Conservation (phyloP, 2,797 vertebrate species). For the Poeciliopsis infans region DNA sequence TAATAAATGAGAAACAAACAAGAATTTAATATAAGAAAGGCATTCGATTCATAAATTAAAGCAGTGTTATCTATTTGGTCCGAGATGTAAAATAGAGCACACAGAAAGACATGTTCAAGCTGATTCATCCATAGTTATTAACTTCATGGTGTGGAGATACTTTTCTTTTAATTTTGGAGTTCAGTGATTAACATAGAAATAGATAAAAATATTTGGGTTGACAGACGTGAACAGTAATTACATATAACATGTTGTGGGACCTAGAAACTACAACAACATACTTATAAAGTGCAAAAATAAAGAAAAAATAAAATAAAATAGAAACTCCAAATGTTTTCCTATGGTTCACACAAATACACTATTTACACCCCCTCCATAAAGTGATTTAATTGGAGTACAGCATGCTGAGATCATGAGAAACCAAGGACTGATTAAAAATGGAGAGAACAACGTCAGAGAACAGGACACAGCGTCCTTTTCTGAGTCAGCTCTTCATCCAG, state of each 20-base stretch:
- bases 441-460: slow-evolving; percentile 69
- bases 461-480: slow-evolving; percentile 78
- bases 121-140: background rate
- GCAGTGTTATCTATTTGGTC: slow-evolving; percentile 10
- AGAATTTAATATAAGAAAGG: background rate
- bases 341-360: background rate
- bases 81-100: background rate
- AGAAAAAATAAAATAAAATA: background rate
- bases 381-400: background rate
- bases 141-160: no score
- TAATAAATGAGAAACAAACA: background rate
- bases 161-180: background rate
- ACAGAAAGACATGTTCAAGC: background rate
- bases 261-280: background rate
- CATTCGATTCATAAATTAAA: background rate
- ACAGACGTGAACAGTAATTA: background rate
- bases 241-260: background rate
- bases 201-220: background rate
- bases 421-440: slow-evolving; percentile 4
- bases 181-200: background rate
- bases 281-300: background rate
- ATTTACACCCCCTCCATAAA: slow-evolving; percentile 7
- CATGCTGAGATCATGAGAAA: slow-evolving; percentile 5
- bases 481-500: slow-evolving; percentile 77
- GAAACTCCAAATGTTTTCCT: background rate